phyloP scores from a whole-genome alignment of 2,797 vertebrate species.

The Tarsius wallacei region DNA sequence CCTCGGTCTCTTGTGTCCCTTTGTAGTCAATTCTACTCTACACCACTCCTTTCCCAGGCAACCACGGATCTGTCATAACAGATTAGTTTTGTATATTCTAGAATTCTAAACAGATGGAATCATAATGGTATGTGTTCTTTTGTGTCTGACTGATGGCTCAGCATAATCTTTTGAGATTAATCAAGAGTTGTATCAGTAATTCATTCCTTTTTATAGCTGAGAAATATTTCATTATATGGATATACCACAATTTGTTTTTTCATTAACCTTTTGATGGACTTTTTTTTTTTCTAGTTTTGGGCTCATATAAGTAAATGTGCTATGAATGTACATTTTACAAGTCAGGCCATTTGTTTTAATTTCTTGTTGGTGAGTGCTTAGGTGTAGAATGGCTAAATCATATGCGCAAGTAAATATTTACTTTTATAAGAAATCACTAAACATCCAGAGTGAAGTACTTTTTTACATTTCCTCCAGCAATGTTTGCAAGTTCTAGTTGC shows the following conservation, averaged over 20 bases:
- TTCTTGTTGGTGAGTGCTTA: conserved; percentile 37
- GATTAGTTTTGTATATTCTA: neutral
- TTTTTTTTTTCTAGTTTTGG: neutral
- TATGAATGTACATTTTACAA: neutral
- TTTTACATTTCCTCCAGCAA: neutral
- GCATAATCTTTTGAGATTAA: conserved; percentile 23
- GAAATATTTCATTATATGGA: neutral
- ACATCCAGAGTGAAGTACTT: neutral
- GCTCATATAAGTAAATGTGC: neutral
- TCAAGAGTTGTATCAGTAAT: neutral
- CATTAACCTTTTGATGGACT: neutral
- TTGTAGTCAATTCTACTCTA: neutral
- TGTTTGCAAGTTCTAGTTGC: neutral
- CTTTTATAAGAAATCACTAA: conserved; percentile 25
- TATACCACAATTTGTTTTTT: neutral
- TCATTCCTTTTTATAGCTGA: neutral
- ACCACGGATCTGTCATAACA: neutral
- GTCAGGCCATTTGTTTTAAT: conserved; percentile 11
- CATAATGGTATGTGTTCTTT: neutral
- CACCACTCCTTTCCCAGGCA: neutral
- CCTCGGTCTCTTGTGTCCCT: neutral
- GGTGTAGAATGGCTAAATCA: neutral
- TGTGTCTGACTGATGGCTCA: neutral
- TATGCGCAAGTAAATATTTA: neutral
- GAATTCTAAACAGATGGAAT: neutral